Conservation (phyloP, 2,113 vertebrate species). For the Oxygymnocypris stewartii region DNA sequence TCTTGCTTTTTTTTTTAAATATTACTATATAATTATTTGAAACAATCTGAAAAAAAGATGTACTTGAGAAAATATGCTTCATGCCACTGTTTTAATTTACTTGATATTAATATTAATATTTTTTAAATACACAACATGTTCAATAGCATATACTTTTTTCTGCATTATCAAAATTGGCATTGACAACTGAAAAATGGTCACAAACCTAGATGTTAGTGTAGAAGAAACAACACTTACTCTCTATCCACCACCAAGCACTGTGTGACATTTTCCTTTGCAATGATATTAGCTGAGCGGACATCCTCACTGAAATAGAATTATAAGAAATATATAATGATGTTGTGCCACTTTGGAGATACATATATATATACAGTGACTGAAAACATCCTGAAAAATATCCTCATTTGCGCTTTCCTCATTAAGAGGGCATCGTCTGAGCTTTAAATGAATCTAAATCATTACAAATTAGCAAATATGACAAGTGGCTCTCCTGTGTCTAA, state of each 20-base stretch:
- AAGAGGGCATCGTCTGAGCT: background rate
- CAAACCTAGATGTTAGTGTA: background rate
- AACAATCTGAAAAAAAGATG: background rate
- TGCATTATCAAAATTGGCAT: background rate
- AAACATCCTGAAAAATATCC: background rate
- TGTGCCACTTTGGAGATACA: background rate
- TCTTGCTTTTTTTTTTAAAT: background rate
- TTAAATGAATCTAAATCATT: background rate
- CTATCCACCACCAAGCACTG: constrained; percentile 90
- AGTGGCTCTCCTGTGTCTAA: background rate
- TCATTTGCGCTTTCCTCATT: background rate
- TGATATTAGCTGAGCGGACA: constrained; percentile 90
- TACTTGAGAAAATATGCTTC: too few relatives aligned
- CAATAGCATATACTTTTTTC: background rate
- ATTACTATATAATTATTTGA: background rate
- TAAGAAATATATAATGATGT: constrained; percentile 10
- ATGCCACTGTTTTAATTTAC: background rate
- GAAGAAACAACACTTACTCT: constrained; percentile 79
- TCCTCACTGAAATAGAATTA: constrained; percentile 81
- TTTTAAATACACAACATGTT: background rate
- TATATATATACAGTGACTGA: background rate
- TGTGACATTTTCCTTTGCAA: constrained; percentile 85
- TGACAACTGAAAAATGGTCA: background rate
- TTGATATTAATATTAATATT: too few relatives aligned
- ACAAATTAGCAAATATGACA: background rate